These are phyloP conservation scores for Prunella strophiata DNA, from an alignment of 2,797 vertebrate genomes.

Conservation along the genomic window DNA sequence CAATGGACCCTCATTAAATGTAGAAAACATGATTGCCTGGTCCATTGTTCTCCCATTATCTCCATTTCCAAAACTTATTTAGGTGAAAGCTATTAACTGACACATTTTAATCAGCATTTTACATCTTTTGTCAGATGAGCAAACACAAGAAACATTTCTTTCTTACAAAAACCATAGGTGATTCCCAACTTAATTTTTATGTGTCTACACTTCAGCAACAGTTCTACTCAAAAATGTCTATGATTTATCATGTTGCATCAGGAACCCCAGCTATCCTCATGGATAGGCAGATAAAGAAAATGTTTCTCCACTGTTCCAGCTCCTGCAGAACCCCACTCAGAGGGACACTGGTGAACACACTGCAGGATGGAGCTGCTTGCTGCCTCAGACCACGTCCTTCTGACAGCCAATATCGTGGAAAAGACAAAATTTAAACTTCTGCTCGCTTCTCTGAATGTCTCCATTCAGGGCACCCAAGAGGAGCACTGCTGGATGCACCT, in stretches of 20 bases:
- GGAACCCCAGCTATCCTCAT: background rate
- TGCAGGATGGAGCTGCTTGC: accelerated
- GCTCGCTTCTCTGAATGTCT: no score
- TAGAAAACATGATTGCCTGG: background rate
- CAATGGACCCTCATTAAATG: background rate
- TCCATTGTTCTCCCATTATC: background rate
- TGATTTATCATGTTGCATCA: background rate
- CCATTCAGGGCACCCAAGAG: background rate
- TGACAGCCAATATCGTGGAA: accelerated
- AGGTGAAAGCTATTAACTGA: background rate
- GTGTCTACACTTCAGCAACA: background rate
- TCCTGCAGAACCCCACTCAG: background rate
- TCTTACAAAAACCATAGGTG: background rate
- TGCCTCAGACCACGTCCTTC: accelerated
- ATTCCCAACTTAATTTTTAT: background rate
- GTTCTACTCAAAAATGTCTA: background rate
- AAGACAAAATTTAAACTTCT: background rate
- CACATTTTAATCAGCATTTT: background rate
- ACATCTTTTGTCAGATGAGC: background rate
- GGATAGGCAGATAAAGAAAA: background rate
- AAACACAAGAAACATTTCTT: background rate
- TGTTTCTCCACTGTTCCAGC: background rate
- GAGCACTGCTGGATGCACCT: background rate
- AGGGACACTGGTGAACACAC: background rate
- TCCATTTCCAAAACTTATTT: background rate